Conservation (phyloP, 2,797 vertebrate genomes). For the Garrulus glandarius region DNA sequence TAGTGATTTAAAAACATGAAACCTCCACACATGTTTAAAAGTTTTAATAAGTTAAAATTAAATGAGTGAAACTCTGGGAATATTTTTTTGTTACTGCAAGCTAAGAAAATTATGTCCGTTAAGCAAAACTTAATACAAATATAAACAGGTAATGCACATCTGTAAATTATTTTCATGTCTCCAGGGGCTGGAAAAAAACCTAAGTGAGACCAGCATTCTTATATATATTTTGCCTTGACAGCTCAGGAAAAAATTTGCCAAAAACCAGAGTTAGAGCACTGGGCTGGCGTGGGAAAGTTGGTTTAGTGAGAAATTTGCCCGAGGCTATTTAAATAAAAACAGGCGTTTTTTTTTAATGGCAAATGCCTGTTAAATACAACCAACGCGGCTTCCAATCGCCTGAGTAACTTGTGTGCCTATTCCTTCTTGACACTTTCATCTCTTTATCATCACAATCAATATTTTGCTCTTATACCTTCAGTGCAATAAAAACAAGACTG, state of each 20-base stretch:
- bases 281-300: constrained; percentile 79
- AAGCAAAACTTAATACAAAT: constrained; percentile 44
- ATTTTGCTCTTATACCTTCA: neutral
- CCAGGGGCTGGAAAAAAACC: constrained; percentile 65
- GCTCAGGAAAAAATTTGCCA: constrained; percentile 74
- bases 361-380: constrained; percentile 36
- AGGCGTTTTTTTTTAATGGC: constrained; percentile 63
- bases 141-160: constrained; percentile 76
- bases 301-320: constrained; percentile 73
- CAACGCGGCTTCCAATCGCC: neutral
- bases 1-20: constrained; percentile 52
- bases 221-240: constrained; percentile 76
- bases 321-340: constrained; percentile 77
- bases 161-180: constrained; percentile 78
- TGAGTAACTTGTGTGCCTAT: neutral
- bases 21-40: constrained; percentile 66
- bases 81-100: constrained; percentile 65
- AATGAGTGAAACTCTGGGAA: constrained; percentile 57
- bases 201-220: constrained; percentile 74
- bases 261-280: constrained; percentile 68
- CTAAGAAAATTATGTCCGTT: constrained; percentile 46
- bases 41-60: constrained; percentile 66
- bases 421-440: constrained; percentile 18
- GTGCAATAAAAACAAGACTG: neutral
- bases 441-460: constrained; percentile 25